Evolutionary conservation across 2,888 invertebrate genomes (phyloP).

Genomic region (Geophilus truncorum): DNA sequence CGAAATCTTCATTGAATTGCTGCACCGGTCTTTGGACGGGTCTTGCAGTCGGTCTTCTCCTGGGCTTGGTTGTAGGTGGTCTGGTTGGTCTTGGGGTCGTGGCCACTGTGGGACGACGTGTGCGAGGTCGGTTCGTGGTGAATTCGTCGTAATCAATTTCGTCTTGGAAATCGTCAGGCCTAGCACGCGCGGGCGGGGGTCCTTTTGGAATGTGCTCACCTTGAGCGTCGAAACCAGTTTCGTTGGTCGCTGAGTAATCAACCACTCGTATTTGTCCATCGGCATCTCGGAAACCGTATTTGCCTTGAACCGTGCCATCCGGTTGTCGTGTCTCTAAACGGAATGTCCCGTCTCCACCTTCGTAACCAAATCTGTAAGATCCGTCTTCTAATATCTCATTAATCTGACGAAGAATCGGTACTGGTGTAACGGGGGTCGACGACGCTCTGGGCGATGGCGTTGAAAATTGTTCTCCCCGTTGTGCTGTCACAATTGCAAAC

Average conservation of each 20-base stretch:
- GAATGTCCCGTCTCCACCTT: constrained; percentile 34
- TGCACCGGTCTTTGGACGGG: not conserved
- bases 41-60: not conserved
- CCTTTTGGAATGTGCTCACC: constrained; percentile 34
- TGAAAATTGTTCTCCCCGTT: not conserved
- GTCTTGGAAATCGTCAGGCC: constrained; percentile 7
- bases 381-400: constrained; percentile 34
- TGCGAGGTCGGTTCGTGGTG: not conserved
- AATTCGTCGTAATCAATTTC: constrained; percentile 27
- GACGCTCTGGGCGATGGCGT: not conserved
- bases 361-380: constrained; percentile 35
- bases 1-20: not conserved
- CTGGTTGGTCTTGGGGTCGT: not conserved
- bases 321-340: constrained; percentile 32
- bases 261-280: constrained; percentile 36
- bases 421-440: not conserved
- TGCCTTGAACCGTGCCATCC: constrained; percentile 36
- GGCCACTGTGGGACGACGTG: not conserved
- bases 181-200: constrained; percentile 31
- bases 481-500: not conserved
- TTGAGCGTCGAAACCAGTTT: constrained; percentile 35
- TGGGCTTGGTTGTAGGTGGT: not conserved
- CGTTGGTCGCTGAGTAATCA: constrained; percentile 37
- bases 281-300: constrained; percentile 38
- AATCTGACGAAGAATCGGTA: constrained; percentile 32